Base-by-base conservation (phyloP, 2,888 invertebrate genomes). In the Coenonympha arcania region DNA sequence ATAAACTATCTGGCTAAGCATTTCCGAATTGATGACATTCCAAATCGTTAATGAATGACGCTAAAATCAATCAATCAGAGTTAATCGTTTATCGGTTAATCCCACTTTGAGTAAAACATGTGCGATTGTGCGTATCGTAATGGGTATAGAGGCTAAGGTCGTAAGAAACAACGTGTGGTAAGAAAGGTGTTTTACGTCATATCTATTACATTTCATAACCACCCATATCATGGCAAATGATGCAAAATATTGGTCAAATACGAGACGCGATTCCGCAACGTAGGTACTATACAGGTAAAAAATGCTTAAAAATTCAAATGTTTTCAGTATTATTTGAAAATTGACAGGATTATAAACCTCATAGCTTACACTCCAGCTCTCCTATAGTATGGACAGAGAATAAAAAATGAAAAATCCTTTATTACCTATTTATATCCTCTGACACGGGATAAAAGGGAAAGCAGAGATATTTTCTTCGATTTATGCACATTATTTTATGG, bases 71-170 rank as follows among this genome's bases (percentile, higher is more conserved):
- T 37, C 22, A 3, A 22, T 39, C 9, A 24, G 5, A 24, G 5
- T 9, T 15, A n/a, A 39, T 39, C 24, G 39, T 15, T 15, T 8
- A 13, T 39, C 24, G 9, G 9, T 24, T 22, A 18, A 16, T 39
- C 39, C 24, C 24, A 24, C 22, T 39, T 24, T 15, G 39, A 15
- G 15, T n/a, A 24, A 24, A 24, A 24, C 24, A 24, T 39, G 9
- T 39, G 6, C 15, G 39, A 39, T 39, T 39, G n/a, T n/a, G 39
- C 39, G 24, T 39, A 39, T 15, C 39, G 9, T 4, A 24, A 3
- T 28, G 2, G 28, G 30, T 28, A 41, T 41, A 8, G 28, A 41
- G 41, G 41, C 30, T 28, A 41, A 41, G 41, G 41, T 30, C 30
- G 19, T 6, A 22, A n/a, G n/a, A n/a, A n/a, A n/a, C n/a, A n/a